These are phyloP conservation scores for Adrianichthys oophorus DNA, from an alignment of 2,797 vertebrate species.

Conservation along the genomic window DNA sequence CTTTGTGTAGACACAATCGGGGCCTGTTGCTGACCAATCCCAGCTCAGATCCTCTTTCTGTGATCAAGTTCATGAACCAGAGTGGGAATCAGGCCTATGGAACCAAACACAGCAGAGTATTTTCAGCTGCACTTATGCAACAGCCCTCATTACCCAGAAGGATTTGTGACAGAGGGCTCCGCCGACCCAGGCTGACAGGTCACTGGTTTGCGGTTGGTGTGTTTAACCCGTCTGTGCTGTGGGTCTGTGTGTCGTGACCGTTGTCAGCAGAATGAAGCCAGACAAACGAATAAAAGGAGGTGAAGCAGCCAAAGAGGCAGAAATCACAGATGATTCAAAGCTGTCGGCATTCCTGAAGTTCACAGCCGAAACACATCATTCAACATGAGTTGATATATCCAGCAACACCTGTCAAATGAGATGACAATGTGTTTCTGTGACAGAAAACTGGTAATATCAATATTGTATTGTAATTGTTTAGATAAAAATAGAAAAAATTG, in stretches of 20 bases:
- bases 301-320: constrained; percentile 47
- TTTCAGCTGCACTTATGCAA: constrained; percentile 15
- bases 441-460: too few species aligned
- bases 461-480: too few species aligned
- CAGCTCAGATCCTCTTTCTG: constrained; percentile 1
- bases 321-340: neutral
- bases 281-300: constrained; percentile 39
- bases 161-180: neutral
- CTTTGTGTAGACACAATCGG: neutral
- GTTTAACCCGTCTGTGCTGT: constrained; percentile 6
- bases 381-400: too few species aligned
- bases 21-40: constrained; percentile 13
- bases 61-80: constrained; percentile 4
- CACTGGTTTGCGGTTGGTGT: constrained; percentile 2
- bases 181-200: constrained; percentile 12
- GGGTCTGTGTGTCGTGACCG: constrained; percentile 2
- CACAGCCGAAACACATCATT: too few species aligned
- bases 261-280: neutral
- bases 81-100: constrained; percentile 1
- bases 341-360: neutral
- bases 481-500: too few species aligned
- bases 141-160: neutral
- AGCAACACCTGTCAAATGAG: too few species aligned
- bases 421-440: too few species aligned
- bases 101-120: constrained; percentile 14